Evolutionary conservation across 1,140 invertebrate species (phyloP).

Genomic region (Apis cerana): DNA sequence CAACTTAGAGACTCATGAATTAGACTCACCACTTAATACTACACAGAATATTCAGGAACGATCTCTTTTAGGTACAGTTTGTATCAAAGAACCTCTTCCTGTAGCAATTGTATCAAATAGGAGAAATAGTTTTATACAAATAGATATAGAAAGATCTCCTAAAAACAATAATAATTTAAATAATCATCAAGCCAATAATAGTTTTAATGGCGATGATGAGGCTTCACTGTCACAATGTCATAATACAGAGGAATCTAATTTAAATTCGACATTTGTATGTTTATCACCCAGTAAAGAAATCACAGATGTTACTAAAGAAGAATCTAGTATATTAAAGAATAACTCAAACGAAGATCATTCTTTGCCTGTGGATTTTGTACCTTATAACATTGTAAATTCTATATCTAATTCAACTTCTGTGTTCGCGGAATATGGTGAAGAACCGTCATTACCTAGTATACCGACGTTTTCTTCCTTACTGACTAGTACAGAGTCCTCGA

Average conservation of each 20-base stretch:
- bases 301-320: neutral
- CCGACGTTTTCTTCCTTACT: constrained; percentile 22
- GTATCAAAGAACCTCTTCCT: neutral
- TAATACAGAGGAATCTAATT: neutral
- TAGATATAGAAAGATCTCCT: neutral
- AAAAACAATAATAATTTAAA: neutral
- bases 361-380: neutral
- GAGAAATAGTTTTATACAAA: neutral
- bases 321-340: neutral
- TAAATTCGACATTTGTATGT: neutral
- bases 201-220: neutral
- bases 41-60: neutral
- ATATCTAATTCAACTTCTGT: constrained; percentile 6
- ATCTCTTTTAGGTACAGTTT: neutral
- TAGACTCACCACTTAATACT: neutral
- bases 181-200: neutral
- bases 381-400: constrained; percentile 3
- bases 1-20: neutral
- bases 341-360: neutral
- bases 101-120: neutral
- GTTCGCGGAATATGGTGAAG: constrained; percentile 15
- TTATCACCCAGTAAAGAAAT: neutral
- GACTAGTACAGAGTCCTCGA: neutral
- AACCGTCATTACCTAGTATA: constrained; percentile 31
- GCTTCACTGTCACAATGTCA: neutral